These are phyloP conservation scores for Caenorhabditis sulstoni DNA, from an alignment of 2,888 invertebrate genomes.

Conservation along the genomic window DNA sequence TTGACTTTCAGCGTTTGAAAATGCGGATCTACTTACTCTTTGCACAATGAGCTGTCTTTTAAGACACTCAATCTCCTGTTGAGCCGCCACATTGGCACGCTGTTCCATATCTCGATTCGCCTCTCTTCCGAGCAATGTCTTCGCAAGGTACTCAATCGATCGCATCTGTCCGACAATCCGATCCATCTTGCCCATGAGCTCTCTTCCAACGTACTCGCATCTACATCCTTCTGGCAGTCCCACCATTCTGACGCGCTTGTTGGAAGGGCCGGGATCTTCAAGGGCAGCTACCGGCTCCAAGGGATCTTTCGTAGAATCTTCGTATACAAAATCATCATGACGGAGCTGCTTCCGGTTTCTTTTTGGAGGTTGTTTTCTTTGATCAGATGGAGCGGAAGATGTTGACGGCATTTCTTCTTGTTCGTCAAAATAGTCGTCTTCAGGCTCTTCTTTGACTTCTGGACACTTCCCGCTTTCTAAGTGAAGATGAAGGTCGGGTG, in stretches of 20 bases:
- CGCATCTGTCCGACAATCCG: slow-evolving; percentile 22
- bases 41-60: slow-evolving; percentile 17
- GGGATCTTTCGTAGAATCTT: background rate
- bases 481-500: background rate
- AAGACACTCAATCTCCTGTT: background rate
- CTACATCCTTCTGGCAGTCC: slow-evolving; percentile 8
- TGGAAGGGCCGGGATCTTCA: background rate
- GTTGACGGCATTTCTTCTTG: background rate
- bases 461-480: background rate
- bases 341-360: slow-evolving; percentile 1
- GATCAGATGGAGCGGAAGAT: background rate
- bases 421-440: no score
- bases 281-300: background rate
- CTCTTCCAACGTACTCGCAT: slow-evolving; percentile 24
- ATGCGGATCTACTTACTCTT: background rate
- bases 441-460: no score
- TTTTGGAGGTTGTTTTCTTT: background rate
- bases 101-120: background rate
- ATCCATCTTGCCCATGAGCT: slow-evolving; percentile 15
- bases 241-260: background rate
- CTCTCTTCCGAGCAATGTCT: slow-evolving; percentile 6
- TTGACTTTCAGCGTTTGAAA: background rate
- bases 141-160: slow-evolving; percentile 19
- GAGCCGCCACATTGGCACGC: background rate
- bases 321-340: slow-evolving; percentile 15